Percentiles rank a stretch among this genome's conserved stretches.
Conservation (phyloP, 2,888 invertebrate genomes). For the Trissoscelio sp. region DNA sequence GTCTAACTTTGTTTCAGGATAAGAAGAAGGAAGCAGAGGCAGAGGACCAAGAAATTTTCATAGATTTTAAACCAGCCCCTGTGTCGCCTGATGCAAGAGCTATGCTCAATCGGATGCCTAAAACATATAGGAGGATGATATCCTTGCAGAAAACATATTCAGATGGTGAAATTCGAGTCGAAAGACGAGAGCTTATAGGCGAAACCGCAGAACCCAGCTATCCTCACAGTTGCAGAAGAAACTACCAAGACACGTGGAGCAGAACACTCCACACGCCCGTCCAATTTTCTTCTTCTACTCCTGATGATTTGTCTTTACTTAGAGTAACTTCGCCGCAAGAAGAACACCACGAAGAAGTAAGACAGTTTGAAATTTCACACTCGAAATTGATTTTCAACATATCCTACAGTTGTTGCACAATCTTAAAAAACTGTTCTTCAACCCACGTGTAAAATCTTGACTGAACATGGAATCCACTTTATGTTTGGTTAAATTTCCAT, state of each 20-base stretch:
- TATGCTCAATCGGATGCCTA: constrained; percentile 78
- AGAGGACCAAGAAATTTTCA: constrained; percentile 92
- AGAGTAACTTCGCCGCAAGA: constrained; percentile 77
- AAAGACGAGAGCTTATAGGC: constrained; percentile 82
- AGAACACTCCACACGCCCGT: constrained; percentile 78
- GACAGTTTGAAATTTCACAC: constrained; percentile 1
- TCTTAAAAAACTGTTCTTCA: too few species aligned
- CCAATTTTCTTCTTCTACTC: constrained; percentile 82
- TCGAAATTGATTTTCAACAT: too few species aligned
- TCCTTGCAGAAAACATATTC: constrained; percentile 90
- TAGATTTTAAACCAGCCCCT: constrained; percentile 92
- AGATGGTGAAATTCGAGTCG: constrained; percentile 89
- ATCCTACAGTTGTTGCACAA: too few species aligned
- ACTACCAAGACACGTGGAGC: constrained; percentile 81
- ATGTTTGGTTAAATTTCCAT: too few species aligned
- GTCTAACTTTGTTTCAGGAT: constrained; percentile 48
- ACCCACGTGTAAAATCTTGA: too few species aligned
- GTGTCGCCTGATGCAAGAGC: constrained; percentile 87
- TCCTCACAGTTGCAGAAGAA: constrained; percentile 81
- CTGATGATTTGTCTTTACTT: constrained; percentile 81
- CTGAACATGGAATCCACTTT: too few species aligned
- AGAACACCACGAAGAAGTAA: constrained; percentile 81
- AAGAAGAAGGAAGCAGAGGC: constrained; percentile 84
- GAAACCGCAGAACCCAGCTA: constrained; percentile 83
- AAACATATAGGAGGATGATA: constrained; percentile 83